Conservation (phyloP, 2,113 vertebrate species). For the Python bivittatus region DNA sequence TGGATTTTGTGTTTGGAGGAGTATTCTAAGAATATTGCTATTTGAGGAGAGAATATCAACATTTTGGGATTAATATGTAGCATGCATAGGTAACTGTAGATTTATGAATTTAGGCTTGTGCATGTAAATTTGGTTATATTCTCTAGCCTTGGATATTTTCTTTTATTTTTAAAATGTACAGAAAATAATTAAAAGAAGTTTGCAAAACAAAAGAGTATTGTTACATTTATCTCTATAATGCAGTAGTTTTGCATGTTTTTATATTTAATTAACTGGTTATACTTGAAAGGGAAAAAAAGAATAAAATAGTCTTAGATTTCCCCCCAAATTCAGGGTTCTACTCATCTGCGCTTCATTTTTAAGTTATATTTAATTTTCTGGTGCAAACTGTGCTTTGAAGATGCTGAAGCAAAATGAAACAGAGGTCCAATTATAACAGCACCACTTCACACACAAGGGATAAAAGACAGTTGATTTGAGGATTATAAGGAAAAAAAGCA, state of each 20-base stretch:
- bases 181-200: not conserved
- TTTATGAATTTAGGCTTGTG: not conserved
- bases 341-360: not conserved
- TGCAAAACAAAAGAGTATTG: not conserved
- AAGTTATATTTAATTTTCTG: not conserved
- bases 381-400: not conserved
- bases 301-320: not conserved
- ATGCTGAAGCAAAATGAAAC: not conserved
- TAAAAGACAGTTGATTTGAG: not conserved
- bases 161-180: not conserved
- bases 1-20: not conserved
- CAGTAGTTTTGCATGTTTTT: not conserved
- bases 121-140: not conserved
- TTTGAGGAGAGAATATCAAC: not conserved
- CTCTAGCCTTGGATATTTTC: not conserved
- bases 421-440: not conserved
- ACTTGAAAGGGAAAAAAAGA: not conserved
- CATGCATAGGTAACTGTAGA: not conserved
- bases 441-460: not conserved
- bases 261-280: not conserved
- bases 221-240: not conserved
- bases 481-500: not conserved
- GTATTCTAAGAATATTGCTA: not conserved
- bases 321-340: not conserved
- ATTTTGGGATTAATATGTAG: not conserved